Evolutionary conservation across 2,113 vertebrate species (phyloP).

Genomic region (Corythornis vintsioides): DNA sequence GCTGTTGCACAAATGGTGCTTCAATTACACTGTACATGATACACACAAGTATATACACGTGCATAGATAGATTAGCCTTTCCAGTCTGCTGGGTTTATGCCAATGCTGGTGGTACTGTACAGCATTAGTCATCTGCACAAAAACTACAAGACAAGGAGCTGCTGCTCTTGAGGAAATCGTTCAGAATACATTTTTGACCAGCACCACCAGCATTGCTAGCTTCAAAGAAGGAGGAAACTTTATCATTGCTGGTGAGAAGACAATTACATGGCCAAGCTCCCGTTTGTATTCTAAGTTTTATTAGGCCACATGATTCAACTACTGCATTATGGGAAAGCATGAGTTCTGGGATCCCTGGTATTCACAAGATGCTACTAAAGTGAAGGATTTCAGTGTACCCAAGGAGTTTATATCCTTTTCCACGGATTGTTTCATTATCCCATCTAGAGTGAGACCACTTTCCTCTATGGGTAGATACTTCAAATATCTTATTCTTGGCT

Average conservation of each 20-base stretch:
- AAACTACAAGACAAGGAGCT: neutral
- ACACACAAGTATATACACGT: slow-evolving; percentile 53
- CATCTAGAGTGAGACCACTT: neutral
- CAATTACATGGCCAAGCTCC: neutral
- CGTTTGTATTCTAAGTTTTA: neutral
- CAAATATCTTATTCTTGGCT: neutral
- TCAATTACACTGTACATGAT: neutral
- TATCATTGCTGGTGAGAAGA: neutral
- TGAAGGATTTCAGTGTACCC: neutral
- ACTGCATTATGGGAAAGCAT: neutral
- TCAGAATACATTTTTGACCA: neutral
- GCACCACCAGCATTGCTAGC: neutral
- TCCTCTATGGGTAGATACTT: neutral
- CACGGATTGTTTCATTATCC: neutral
- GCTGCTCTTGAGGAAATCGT: neutral
- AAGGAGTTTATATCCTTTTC: neutral
- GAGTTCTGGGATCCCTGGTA: neutral
- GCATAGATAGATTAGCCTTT: slow-evolving; percentile 24
- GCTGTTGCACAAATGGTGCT: neutral
- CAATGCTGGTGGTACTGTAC: neutral
- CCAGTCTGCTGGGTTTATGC: neutral
- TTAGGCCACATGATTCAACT: neutral
- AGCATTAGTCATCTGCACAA: neutral
- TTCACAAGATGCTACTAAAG: neutral
- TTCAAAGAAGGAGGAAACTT: neutral